Evolutionary conservation across 2,888 invertebrate species (phyloP), one percentile per base, ranked within the genome.

Genomic region (Diploptera punctata): DNA sequence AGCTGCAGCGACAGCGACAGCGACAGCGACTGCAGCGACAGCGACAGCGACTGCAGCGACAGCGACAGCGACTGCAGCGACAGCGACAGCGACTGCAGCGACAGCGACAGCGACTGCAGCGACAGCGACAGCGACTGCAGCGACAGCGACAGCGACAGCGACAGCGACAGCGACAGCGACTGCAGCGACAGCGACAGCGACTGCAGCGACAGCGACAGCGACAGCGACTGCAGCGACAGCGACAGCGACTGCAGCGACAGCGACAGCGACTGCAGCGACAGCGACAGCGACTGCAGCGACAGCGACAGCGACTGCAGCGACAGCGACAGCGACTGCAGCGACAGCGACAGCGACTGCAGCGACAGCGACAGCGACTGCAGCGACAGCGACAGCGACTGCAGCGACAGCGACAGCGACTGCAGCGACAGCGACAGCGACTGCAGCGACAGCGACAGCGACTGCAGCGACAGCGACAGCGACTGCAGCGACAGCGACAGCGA

Each of bases 391-490:
- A 31, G 31, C 61, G 61, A 24, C 61, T 10, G 19, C 61, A 19
- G 31, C 61, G 26, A 60, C 61, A 19, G 31, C 61, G 26, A 60
- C 61, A 60, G 19, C 21, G 61, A 24, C 61, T 10, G 31, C 26
- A 24, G n/a, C 61, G n/a, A 21, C 61, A n/a, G n/a, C 61, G 21
- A 21, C 61, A 21, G 21, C 61, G n/a, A n/a, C 61, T 5, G 21
- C 61, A 60, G 19, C 61, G 61, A 24, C 61, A 60, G 61, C 61
- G 61, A 19, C 61, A 60, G 26, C 61, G 61, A 19, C 7, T 13
- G n/a, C n/a, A 60, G 26, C 61, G 26, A 31, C 61, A 24, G 61
- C 61, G 26, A 19, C 61, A 24, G 61, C 61, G 26, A 31, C 61
- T 7, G 61, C 61, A n/a, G n/a, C 61, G 21, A n/a, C 61, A 24